These are phyloP conservation scores for Chitala chitala DNA, from an alignment of 2,113 vertebrate species.

Conservation along the genomic window DNA sequence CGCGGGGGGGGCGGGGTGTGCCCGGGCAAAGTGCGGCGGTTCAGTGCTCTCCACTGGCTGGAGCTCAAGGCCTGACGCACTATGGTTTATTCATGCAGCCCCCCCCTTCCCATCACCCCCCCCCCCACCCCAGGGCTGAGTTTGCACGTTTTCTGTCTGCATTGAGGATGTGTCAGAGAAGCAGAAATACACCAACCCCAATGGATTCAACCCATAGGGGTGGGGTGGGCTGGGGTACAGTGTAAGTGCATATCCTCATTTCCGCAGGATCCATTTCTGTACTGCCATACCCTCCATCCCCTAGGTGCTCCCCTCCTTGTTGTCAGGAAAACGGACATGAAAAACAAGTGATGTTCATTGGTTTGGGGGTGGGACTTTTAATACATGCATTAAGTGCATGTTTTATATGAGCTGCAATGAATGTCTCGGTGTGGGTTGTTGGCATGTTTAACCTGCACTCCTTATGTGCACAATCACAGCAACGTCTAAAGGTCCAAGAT, in stretches of 20 bases:
- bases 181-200: conserved; percentile 34
- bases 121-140: conserved; percentile 16
- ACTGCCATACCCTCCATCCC: not conserved
- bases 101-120: not conserved
- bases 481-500: too few species aligned
- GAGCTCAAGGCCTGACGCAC: not conserved
- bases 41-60: not conserved
- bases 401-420: not conserved
- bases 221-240: not conserved
- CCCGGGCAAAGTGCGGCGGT: not conserved
- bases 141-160: conserved; percentile 3
- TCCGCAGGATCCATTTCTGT: not conserved
- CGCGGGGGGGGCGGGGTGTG: not conserved
- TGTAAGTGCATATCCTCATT: conserved; percentile 29
- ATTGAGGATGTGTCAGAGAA: conserved; percentile 22
- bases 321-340: not conserved
- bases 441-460: not conserved
- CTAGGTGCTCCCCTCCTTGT: not conserved
- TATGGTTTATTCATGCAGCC: conserved; percentile 19
- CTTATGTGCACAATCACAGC: too few species aligned
- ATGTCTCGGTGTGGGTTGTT: not conserved
- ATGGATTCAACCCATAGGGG: not conserved
- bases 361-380: not conserved
- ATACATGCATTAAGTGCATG: not conserved
- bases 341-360: not conserved